Percentiles rank a stretch among this genome's conserved stretches.
Evolutionary conservation across 2,113 vertebrate species (phyloP).

Genomic region (Progne subis): DNA sequence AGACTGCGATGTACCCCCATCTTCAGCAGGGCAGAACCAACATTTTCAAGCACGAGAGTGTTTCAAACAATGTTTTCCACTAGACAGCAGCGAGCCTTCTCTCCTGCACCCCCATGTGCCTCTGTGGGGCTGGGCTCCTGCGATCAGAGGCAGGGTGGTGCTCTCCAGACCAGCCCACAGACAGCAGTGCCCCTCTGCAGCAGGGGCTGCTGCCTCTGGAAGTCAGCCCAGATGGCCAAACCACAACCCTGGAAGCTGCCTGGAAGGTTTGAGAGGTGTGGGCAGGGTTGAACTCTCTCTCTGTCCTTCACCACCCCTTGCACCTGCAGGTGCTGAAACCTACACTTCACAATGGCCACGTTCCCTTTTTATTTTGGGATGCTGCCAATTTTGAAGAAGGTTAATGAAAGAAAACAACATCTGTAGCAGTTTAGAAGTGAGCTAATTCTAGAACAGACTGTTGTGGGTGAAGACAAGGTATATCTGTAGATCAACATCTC

Average conservation of each 20-base stretch:
- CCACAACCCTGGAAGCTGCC: neutral
- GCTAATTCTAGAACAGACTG: slow-evolving; percentile 24
- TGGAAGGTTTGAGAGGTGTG: neutral
- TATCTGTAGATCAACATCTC: neutral
- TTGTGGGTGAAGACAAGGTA: neutral
- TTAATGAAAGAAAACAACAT: slow-evolving; percentile 33
- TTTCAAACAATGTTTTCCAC: neutral
- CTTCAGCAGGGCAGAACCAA: neutral
- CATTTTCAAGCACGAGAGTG: neutral
- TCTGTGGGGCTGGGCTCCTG: neutral
- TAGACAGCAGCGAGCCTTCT: neutral
- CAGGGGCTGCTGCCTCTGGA: neutral
- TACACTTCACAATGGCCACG: neutral
- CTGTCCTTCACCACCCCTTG: neutral
- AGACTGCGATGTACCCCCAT: rapidly evolving
- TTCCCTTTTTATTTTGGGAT: neutral
- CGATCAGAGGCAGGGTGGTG: neutral
- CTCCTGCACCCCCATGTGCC: neutral
- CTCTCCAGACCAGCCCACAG: neutral
- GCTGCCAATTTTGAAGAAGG: neutral
- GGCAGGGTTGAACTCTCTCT: neutral
- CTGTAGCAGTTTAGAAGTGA: neutral
- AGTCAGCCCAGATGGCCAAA: neutral
- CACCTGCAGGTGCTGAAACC: neutral
- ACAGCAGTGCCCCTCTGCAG: neutral